Evolutionary conservation across 2,113 vertebrate species (phyloP).

Genomic region (Tenrec ecaudatus): DNA sequence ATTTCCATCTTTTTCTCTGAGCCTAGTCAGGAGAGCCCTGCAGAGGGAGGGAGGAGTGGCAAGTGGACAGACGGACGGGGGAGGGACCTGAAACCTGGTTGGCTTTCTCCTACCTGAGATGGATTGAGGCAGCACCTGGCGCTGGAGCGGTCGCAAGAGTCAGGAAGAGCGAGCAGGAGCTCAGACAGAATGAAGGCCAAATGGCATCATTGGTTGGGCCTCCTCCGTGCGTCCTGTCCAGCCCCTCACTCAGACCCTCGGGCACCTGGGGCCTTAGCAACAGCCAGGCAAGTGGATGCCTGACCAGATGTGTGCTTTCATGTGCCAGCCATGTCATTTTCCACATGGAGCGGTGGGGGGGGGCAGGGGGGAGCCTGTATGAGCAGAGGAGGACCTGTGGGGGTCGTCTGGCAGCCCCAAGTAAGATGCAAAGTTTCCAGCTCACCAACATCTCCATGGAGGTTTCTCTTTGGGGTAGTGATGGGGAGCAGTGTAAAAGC

Average conservation of each 20-base stretch:
- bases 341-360: neutral
- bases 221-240: slow-evolving; percentile 5
- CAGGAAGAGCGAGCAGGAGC: neutral
- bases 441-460: neutral
- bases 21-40: neutral
- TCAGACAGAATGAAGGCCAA: slow-evolving; percentile 47
- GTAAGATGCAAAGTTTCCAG: neutral
- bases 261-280: slow-evolving; percentile 22
- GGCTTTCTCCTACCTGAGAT: slow-evolving; percentile 40
- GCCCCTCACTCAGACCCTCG: slow-evolving; percentile 46
- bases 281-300: slow-evolving; percentile 66
- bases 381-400: slow-evolving; percentile 22
- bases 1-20: slow-evolving; percentile 68
- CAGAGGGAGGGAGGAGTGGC: neutral
- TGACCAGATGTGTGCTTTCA: slow-evolving; percentile 75
- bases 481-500: neutral
- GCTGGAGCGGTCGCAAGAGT: neutral
- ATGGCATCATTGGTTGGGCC: slow-evolving; percentile 55
- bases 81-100: slow-evolving; percentile 18
- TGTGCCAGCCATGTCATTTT: slow-evolving; percentile 58
- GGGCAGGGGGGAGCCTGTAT: neutral
- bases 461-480: neutral
- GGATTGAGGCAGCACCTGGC: slow-evolving; percentile 33
- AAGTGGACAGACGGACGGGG: slow-evolving; percentile 26
- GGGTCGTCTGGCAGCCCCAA: neutral